Evolutionary conservation across 35 echinoderm and acorn worm genomes (phyloP).

Genomic region (Chiridota heheva): DNA sequence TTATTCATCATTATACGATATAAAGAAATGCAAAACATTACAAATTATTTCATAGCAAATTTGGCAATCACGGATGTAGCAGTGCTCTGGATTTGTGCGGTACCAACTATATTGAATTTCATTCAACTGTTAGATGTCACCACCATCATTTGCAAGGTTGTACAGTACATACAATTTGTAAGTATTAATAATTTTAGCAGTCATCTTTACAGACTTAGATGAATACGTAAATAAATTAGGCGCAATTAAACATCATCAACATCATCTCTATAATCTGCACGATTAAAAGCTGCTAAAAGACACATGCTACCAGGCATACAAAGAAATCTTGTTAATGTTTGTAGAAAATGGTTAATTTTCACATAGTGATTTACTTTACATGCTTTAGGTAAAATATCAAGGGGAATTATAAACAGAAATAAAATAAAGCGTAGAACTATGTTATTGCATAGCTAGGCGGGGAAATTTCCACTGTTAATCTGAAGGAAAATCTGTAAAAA

Average conservation of each 20-base stretch:
- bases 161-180: conserved; percentile 98
- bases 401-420: too few relatives aligned
- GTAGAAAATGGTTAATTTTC: too few relatives aligned
- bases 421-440: too few relatives aligned
- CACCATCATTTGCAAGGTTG: conserved; percentile 60
- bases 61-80: conserved; percentile 91
- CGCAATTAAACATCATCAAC: neutral
- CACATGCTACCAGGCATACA: too few relatives aligned
- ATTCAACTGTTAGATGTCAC: conserved; percentile 32
- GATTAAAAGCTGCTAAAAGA: too few relatives aligned
- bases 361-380: too few relatives aligned
- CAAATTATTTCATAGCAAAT: conserved; percentile 99
- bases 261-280: neutral
- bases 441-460: too few relatives aligned
- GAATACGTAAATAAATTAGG: neutral
- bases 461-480: too few relatives aligned
- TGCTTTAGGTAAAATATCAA: too few relatives aligned
- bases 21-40: conserved; percentile 96
- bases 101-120: conserved; percentile 66
- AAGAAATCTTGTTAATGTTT: too few relatives aligned
- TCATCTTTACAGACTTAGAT: neutral
- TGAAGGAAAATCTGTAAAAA: too few relatives aligned
- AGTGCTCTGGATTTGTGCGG: conserved; percentile 70
- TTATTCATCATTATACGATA: conserved; percentile 83
- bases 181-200: conserved; percentile 49